A percentile compares a stretch with the other conserved stretches of the same genome.
phyloP scores from a whole-genome alignment of 2,888 invertebrate genomes.

The Ypsolopha sequella region DNA sequence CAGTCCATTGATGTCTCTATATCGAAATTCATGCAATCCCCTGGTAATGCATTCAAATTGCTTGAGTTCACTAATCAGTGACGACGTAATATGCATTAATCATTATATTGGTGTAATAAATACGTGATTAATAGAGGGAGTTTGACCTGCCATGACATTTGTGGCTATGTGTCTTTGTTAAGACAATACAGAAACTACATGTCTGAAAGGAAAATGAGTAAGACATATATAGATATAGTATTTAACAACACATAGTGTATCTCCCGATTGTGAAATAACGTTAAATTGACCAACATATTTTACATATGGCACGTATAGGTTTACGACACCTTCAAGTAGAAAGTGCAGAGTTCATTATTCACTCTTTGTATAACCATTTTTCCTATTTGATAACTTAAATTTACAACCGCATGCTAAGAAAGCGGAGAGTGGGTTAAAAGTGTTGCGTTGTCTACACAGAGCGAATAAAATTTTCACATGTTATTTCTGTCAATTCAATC shows the following conservation, averaged over 20 bases:
- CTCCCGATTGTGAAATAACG: too few species aligned
- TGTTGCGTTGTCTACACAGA: slow-evolving; percentile 14
- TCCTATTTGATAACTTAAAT: background rate
- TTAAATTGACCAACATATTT: too few species aligned
- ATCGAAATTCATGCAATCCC: too few species aligned
- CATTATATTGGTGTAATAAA: background rate
- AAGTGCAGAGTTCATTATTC: too few species aligned
- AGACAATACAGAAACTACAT: background rate
- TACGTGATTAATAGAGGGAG: background rate
- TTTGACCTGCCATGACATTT: background rate
- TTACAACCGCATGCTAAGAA: background rate
- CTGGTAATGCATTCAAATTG: background rate
- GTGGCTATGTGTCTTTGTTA: background rate
- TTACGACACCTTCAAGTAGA: too few species aligned
- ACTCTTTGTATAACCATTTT: too few species aligned
- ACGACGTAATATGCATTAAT: background rate
- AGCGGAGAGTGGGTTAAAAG: slow-evolving; percentile 6
- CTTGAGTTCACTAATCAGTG: background rate
- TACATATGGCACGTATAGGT: too few species aligned
- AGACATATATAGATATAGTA: too few species aligned
- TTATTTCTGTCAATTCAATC: slow-evolving; percentile 27
- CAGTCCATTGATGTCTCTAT: background rate
- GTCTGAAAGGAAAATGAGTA: background rate
- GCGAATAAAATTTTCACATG: slow-evolving; percentile 22
- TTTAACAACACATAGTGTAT: too few species aligned